These are phyloP conservation scores for Beaufortia kweichowensis DNA, from an alignment of 2,113 vertebrate genomes.

Conservation along the genomic window DNA sequence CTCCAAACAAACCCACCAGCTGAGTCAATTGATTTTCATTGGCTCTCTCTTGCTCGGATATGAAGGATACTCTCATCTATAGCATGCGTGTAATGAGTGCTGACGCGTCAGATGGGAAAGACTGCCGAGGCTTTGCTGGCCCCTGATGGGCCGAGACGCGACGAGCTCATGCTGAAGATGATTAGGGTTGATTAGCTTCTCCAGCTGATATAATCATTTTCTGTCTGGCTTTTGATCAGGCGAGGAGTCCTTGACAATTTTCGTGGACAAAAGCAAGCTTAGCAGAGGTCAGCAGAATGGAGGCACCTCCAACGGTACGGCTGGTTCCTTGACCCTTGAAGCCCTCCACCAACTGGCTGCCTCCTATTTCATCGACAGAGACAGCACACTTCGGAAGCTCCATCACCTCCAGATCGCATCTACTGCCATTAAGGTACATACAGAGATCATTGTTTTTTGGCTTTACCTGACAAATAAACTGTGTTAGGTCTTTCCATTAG, in stretches of 20 bases:
- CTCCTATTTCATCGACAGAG: conserved; percentile 81
- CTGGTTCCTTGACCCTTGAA: conserved; percentile 71
- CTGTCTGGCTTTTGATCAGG: conserved; percentile 66
- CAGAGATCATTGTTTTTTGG: too few species aligned
- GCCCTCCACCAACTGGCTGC: conserved; percentile 79
- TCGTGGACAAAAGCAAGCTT: conserved; percentile 80
- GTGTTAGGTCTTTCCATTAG: too few species aligned
- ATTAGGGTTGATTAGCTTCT: conserved; percentile 65
- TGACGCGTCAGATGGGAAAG: conserved; percentile 19
- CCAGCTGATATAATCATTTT: conserved; percentile 62
- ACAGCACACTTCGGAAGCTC: conserved; percentile 76
- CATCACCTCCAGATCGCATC: conserved; percentile 82
- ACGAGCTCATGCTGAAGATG: conserved; percentile 51
- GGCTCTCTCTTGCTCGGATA: conserved; percentile 25
- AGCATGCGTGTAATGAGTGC: conserved; percentile 32
- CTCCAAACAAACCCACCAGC: conserved; percentile 38
- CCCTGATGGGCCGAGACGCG: conserved; percentile 57
- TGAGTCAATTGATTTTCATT: conserved; percentile 34
- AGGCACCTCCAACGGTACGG: conserved; percentile 61
- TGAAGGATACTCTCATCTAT: conserved; percentile 15
- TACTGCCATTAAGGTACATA: conserved; percentile 74
- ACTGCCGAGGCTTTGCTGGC: conserved; percentile 1
- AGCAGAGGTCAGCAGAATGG: conserved; percentile 64
- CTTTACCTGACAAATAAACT: too few species aligned
- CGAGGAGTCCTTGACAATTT: conserved; percentile 81